A percentile compares a stretch with the other conserved stretches of the same genome.
phyloP scores from a whole-genome alignment of 2,888 invertebrate genomes.

The Ceriagrion tenellum region DNA sequence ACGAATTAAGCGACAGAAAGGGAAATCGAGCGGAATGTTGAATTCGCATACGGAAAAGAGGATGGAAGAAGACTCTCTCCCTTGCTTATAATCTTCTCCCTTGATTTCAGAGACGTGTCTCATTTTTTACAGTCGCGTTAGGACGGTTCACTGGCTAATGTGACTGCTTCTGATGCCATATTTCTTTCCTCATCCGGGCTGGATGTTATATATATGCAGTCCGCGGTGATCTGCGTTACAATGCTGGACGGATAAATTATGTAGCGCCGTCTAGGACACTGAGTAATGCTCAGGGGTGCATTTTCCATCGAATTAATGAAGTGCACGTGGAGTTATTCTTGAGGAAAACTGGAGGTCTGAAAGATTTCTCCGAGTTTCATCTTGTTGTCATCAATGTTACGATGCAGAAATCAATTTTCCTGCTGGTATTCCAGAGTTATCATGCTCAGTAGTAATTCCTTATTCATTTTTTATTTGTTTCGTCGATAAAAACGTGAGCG shows the following conservation, averaged over 20 bases:
- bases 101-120: constrained; percentile 52
- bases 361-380: no score
- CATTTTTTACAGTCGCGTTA: constrained; percentile 20
- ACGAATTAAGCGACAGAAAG: constrained; percentile 54
- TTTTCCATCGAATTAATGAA: neutral
- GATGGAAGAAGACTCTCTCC: neutral
- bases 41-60: constrained; percentile 54
- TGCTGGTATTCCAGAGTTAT: no score
- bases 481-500: no score
- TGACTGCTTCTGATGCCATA: neutral
- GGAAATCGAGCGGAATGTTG: constrained; percentile 67
- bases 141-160: neutral
- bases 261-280: neutral
- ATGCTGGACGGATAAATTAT: neutral
- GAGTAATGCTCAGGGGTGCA: neutral
- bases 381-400: no score
- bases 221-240: neutral
- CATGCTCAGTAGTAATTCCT: no score
- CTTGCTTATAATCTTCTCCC: constrained; percentile 55
- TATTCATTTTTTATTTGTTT: no score
- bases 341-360: neutral
- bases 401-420: no score
- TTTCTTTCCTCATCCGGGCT: neutral
- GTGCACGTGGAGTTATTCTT: neutral
- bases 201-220: neutral